Evolutionary conservation across 2,888 invertebrate genomes (phyloP), one percentile per base, ranked within the genome.

Genomic region (Meandrusa payeni): DNA sequence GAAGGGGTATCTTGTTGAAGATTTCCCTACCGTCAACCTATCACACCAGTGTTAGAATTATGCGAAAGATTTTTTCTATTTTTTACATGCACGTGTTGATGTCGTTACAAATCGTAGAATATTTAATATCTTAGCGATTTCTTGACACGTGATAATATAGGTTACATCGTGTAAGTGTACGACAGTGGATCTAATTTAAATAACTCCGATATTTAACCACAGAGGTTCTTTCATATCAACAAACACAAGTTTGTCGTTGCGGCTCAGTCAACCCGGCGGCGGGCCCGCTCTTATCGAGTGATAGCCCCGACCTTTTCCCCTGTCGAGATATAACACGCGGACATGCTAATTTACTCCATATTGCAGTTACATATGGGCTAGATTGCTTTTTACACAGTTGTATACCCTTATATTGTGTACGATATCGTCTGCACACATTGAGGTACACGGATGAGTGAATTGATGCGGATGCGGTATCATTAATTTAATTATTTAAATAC

Each of bases 291-390:
- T 79, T 85, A 83, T 83, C 85, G 61, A 54, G 46, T 65, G 75
- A 81, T 79, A 83, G 63, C 82, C 82, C 75, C 83, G 81, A 83
- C 82, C 82, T 80, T 77, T 72, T 69, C 76, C 77, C 71, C 67
- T 64, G 65, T 40, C 47, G 33, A 43, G 52, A 54, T 50, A 50
- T 34, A 31, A 19, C 17, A 23, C 24, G n/a, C 33, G 33, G 43
- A 37, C 41, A 44, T 33, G 12, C 33, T 32, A 61, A 41, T 48
- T 38, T 57, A 24, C 54, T 51, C 56, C 49, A 47, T 76, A 74
- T 57, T 46, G 5, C 36, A 5, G 42, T 0, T 1, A 0, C 0
- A 20, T 43, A 60, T 66, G 50, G 49, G 41, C 20, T 36, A 31
- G 9, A 29, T 44, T 48, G 41, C 31, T 7, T 29, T 34, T 29